A percentile compares a stretch with the other conserved stretches of the same genome.
These are phyloP conservation scores for Crotalus helleri DNA, from an alignment of 2,113 vertebrate species.

Conservation along the genomic window DNA sequence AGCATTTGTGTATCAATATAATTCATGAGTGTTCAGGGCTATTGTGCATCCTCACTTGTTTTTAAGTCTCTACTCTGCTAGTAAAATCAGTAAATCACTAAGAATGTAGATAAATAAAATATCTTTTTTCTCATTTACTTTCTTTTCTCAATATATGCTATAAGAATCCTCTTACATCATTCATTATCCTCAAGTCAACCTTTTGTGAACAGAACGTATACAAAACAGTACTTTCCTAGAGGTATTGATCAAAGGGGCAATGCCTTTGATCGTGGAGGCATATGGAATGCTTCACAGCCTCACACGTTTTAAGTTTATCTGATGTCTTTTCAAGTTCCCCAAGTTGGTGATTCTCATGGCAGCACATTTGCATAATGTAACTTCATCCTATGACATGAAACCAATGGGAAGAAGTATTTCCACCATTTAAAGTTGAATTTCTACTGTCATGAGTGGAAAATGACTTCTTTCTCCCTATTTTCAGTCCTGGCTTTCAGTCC, in stretches of 20 bases:
- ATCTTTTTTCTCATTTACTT: not conserved
- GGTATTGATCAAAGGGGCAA: not conserved
- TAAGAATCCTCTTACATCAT: not conserved
- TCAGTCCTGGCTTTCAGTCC: not conserved
- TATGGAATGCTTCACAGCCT: not conserved
- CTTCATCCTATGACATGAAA: not conserved
- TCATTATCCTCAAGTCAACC: not conserved
- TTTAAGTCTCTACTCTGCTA: not conserved
- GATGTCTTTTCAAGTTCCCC: not conserved
- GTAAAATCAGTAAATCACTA: not conserved
- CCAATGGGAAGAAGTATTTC: not conserved
- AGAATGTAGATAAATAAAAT: not conserved
- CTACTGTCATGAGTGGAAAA: not conserved
- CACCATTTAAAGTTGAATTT: not conserved
- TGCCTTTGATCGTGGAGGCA: not conserved
- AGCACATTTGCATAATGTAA: not conserved
- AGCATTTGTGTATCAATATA: not conserved
- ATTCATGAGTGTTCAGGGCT: not conserved
- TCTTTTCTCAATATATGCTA: not conserved
- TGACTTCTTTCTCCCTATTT: not conserved
- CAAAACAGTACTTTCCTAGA: not conserved
- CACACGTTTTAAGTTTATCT: not conserved
- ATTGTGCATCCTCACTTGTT: not conserved
- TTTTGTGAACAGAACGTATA: not conserved
- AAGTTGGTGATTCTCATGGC: not conserved